Percentiles rank a stretch among this genome's conserved stretches.
Conservation (phyloP, 2,797 vertebrate species). For the Glossophaga mutica region DNA sequence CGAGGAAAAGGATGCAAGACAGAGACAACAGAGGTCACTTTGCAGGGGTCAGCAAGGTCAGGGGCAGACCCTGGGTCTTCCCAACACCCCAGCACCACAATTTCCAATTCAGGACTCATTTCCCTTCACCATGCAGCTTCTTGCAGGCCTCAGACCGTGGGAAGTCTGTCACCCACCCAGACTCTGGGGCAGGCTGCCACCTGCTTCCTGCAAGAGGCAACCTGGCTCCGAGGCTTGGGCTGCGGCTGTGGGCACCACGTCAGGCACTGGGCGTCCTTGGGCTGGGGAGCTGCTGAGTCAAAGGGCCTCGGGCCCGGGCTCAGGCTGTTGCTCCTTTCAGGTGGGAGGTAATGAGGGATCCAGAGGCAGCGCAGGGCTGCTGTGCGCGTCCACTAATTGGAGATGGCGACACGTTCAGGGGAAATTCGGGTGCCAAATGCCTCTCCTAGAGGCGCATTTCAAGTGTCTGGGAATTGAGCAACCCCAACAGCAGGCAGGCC, state of each 20-base stretch:
- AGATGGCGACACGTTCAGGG: conserved; percentile 17
- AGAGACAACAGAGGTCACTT: neutral
- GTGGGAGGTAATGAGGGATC: neutral
- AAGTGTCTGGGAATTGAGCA: conserved; percentile 46
- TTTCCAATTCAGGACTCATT: neutral
- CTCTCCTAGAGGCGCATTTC: conserved; percentile 67
- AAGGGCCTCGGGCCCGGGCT: neutral
- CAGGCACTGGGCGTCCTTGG: conserved; percentile 14
- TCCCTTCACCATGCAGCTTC: neutral
- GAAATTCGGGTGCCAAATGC: conserved; percentile 58
- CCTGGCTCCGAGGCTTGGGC: neutral
- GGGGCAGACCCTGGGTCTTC: neutral
- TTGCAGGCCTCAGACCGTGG: neutral
- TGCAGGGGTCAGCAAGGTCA: neutral
- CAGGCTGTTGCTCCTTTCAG: neutral
- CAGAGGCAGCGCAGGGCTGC: neutral
- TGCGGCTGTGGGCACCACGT: neutral
- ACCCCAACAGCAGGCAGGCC: conserved; percentile 38
- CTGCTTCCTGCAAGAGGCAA: neutral
- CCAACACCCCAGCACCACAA: neutral
- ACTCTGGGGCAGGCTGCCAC: neutral
- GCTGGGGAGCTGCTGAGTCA: conserved; percentile 51
- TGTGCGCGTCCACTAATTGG: conserved; percentile 1
- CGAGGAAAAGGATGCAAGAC: neutral
- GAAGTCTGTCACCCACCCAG: neutral